Evolutionary conservation across 2,797 vertebrate species (phyloP), one percentile per base, ranked within the genome.

Genomic region (Tokudaia tokunoshimensis): DNA sequence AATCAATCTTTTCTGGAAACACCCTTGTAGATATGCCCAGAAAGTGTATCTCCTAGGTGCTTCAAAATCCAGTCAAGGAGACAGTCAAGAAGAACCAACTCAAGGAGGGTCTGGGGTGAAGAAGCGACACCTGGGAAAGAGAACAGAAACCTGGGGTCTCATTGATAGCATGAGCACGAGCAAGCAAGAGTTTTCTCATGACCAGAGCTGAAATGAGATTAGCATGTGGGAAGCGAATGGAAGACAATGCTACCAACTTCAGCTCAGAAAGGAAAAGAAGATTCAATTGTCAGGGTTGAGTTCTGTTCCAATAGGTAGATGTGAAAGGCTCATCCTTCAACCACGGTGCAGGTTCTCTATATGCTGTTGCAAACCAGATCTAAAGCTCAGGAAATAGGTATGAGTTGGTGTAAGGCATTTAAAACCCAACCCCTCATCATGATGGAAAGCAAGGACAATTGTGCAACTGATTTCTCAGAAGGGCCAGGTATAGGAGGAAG

Each of bases 301-400:
- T 26, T 61, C 52, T 31, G 7, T 9, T 67, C n/a, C n/a, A 44
- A 37, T 34, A 13, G 3, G 13, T 19, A 20, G 11, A 24, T 1
- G 5, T 22, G 37, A 79, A 2, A 10, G 41, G 12, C 8, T 65
- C 0, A 0, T 19, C 37, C 59, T 41, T 50, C 9, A 26, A 2
- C 5, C 67, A 59, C 52, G 31, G 31, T 10, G 11, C 34, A 50
- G 76, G 55, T 11, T 6, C 76, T 15, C 15, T 0, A 24, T 13
- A 34, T 5, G 3, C 26, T 44, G 3, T 3, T 13, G 9, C 17
- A 24, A 4, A 13, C 22, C 12, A 47, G 44, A 34, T 76, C 90
- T 10, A 24, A 50, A 72, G 34, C 85, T 83, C 19, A 20, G 44
- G 70, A 92, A 85, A 31, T 37, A 24, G 59, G 5, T 44, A 8